phyloP scores from a whole-genome alignment of 2,888 invertebrate species.

The Drosophila nigricruria region DNA sequence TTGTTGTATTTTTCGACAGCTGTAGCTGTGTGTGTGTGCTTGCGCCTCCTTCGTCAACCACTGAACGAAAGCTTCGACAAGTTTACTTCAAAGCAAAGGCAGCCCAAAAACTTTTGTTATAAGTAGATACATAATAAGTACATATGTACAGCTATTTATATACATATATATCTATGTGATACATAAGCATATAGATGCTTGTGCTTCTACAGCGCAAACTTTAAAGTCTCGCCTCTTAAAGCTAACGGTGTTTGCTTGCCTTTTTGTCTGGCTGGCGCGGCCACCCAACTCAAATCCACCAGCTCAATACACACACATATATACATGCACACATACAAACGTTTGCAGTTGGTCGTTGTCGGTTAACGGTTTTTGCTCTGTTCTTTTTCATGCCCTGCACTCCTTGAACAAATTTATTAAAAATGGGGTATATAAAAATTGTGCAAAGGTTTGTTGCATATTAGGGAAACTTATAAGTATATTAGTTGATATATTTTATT shows the following conservation, averaged over 20 bases:
- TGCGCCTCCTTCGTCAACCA: conserved; percentile 22
- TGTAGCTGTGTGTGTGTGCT: conserved; percentile 22
- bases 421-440: conserved; percentile 1
- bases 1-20: conserved; percentile 31
- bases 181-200: background rate
- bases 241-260: conserved; percentile 10
- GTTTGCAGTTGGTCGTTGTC: conserved; percentile 29
- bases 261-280: conserved; percentile 13
- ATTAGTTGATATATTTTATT: no score
- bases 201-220: conserved; percentile 26
- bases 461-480: background rate
- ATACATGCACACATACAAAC: background rate
- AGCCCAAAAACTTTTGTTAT: conserved; percentile 52
- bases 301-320: background rate
- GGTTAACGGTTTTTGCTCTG: conserved; percentile 38
- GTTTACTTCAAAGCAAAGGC: conserved; percentile 46
- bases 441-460: background rate
- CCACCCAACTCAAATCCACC: conserved; percentile 3
- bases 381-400: conserved; percentile 31
- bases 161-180: conserved; percentile 9
- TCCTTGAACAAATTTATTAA: background rate
- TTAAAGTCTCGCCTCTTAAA: conserved; percentile 65
- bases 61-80: conserved; percentile 58
- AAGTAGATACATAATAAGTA: conserved; percentile 28
- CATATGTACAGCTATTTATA: conserved; percentile 3